Evolutionary conservation across 2,888 invertebrate species (phyloP), one percentile per base, ranked within the genome.

Genomic region (Chouioia cunea): DNA sequence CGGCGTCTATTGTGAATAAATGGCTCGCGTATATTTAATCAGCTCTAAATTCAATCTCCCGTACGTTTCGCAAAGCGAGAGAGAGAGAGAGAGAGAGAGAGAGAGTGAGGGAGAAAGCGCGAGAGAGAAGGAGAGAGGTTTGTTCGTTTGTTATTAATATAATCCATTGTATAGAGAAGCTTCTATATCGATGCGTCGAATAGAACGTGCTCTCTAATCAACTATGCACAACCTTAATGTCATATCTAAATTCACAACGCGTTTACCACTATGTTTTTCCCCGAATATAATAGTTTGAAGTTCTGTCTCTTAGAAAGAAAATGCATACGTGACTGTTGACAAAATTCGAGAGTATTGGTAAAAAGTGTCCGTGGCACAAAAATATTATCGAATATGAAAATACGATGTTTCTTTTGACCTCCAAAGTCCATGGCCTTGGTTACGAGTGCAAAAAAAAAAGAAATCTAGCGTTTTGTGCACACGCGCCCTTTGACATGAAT

Each of bases 111-210:
- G 27, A 27, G 27, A 27, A 3, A 27, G 27, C 4, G 27, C 3
- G 6, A 27, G 27, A 4, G 36, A 2, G 2, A 36, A 4, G 10
- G 36, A 36, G n/a, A 48, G 15, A n/a, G 36, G n/a, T 3, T 8
- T 10, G 0, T 43, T 16, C 27, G 22, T 65, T 65, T 57, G 18
- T 65, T 48, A 57, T 48, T 65, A 22, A 57, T 65, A 43, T 6
- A 27, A 27, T 6, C 56, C 16, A 16, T 2, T 53, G 44, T 6
- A 18, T 52, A 18, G 48, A 36, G 22, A 43, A 8, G 0, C 44
- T 10, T 2, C n/a, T n/a, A n/a, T n/a, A n/a, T 15, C 18, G 20
- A 14, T 53, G 22, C 27, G 6, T 27, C 18, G 23, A 53, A 54
- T 20, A 44, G 16, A n/a, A 20, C 36, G 10, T 20, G 22, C 3